These are phyloP conservation scores for Noctilio leporinus DNA, from an alignment of 2,113 vertebrate genomes.

Conservation along the genomic window DNA sequence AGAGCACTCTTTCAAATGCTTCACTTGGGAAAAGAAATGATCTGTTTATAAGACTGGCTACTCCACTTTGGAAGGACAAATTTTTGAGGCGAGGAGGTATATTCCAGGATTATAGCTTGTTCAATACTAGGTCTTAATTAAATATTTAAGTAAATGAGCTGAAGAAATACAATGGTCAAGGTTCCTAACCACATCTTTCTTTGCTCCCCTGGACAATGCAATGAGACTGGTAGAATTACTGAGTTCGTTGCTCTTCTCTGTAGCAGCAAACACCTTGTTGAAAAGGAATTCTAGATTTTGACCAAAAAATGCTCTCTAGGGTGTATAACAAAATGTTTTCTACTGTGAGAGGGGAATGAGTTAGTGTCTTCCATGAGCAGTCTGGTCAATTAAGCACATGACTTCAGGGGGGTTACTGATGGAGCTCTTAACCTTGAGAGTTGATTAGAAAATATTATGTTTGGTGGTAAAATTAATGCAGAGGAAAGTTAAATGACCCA, in stretches of 20 bases:
- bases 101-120: neutral
- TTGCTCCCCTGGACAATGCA: neutral
- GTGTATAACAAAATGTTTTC: neutral
- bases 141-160: neutral
- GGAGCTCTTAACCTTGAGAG: constrained; percentile 45
- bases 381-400: constrained; percentile 7
- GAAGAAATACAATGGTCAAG: neutral
- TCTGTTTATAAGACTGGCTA: neutral
- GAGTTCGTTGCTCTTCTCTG: neutral
- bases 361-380: neutral
- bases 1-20: neutral
- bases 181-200: neutral
- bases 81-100: neutral
- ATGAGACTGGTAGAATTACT: neutral
- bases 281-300: neutral
- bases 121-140: neutral
- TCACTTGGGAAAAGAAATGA: neutral
- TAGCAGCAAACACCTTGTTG: neutral
- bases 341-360: neutral
- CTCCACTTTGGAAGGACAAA: neutral
- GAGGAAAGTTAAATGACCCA: constrained; percentile 59
- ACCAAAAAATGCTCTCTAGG: neutral
- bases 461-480: constrained; percentile 50
- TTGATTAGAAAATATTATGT: constrained; percentile 39
- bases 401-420: neutral